Base-by-base conservation (phyloP, 2,113 vertebrate species). In the Motacilla tschutschensis region DNA sequence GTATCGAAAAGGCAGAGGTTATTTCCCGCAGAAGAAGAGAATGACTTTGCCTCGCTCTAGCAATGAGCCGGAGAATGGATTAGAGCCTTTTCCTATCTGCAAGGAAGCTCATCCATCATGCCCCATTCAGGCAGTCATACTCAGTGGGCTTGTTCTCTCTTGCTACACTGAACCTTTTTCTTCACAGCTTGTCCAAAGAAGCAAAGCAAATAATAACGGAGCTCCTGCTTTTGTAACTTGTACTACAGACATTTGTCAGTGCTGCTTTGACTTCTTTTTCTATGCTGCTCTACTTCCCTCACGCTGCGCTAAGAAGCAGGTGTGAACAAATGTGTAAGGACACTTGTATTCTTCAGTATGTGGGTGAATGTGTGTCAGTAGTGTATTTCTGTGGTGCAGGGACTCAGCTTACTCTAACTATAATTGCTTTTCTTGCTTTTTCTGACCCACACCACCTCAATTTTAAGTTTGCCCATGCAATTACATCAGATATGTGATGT, bases 101-200 rank as follows among this genome's bases (percentile, higher is more conserved):
- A 87, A 90, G 70, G 77, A 85, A 92, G 57, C 63, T 92, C 86
- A 89, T 85, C 90, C 54, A 57, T 96, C 91, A 94, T 89, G 85
- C 63, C 55, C 53, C 72, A 72, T 89, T 93, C 81, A 57, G 71
- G 69, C 83, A 83, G 85, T 91, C 72, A 76, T 46, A 64, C 54
- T 89, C 74, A 41, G 33, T 75, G 83, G 50, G 36, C 75, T 88
- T 47, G 65, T 88, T 90, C 77, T 84, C 25, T 91, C 83, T 83
- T 76, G 55, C 60, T 89, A 85, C 84, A 80, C 83, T 79, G 91
- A 71, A 78, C 75, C 77, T 77, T 86, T 91, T 60, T 48, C 66
- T 90, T 63, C 63, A 46, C 38, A 74, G 76, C 59, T 71, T 91
- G 74, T 83, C 60, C 76, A 65, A 60, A 46, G 65, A 92, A 89